Conservation (phyloP, 2,888 invertebrate genomes). For the Anthoptus insignis region DNA sequence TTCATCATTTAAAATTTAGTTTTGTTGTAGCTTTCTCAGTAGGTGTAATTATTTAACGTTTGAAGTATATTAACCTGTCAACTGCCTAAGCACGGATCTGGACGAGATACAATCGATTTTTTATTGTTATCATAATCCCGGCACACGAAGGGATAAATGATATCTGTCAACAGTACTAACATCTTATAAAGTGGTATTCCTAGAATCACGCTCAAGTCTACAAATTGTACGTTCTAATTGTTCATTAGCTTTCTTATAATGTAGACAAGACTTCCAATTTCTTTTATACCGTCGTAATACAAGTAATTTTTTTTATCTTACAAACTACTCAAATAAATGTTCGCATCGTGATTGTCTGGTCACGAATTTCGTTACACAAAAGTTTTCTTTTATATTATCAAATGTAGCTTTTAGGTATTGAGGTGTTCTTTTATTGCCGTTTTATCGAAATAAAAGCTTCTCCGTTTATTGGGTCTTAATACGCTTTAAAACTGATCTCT, state of each 20-base stretch:
- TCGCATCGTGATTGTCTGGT: constrained; percentile 63
- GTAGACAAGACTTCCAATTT: not conserved
- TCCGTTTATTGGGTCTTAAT: constrained; percentile 10
- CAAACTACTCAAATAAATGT: constrained; percentile 61
- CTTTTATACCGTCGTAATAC: constrained; percentile 49
- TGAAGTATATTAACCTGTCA: too few species aligned
- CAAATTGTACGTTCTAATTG: not conserved
- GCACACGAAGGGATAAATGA: too few species aligned
- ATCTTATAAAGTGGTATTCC: too few species aligned
- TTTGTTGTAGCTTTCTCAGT: too few species aligned
- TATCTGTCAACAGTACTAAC: too few species aligned
- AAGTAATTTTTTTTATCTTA: constrained; percentile 61
- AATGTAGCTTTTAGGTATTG: constrained; percentile 15
- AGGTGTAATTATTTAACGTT: too few species aligned
- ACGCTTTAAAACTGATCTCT: constrained; percentile 3
- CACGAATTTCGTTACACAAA: constrained; percentile 63
- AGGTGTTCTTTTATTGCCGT: not conserved
- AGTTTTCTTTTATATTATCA: constrained; percentile 20
- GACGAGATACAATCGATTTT: too few species aligned
- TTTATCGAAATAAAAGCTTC: constrained; percentile 16
- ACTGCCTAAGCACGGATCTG: too few species aligned
- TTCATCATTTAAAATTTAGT: too few species aligned
- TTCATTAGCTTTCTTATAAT: not conserved
- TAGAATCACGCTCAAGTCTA: too few species aligned
- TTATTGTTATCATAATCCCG: too few species aligned